phyloP scores from a whole-genome alignment of 2,888 invertebrate species.

The Brachyptera putata region DNA sequence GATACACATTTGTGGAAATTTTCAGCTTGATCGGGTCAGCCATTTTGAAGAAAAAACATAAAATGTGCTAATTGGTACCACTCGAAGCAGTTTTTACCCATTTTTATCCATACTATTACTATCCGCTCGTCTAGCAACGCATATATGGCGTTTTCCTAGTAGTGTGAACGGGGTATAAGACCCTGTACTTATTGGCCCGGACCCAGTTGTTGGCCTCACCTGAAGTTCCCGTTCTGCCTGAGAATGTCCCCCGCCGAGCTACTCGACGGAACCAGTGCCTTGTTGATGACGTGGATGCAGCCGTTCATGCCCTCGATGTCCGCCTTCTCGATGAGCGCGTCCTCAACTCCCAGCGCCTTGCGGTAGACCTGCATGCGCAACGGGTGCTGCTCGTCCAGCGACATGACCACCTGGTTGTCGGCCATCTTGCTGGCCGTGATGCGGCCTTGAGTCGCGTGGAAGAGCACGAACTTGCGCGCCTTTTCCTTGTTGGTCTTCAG shows the following conservation, averaged over 20 bases:
- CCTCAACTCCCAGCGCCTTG: slow-evolving; percentile 47
- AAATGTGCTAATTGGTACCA: too few species aligned
- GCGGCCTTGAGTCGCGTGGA: slow-evolving; percentile 45
- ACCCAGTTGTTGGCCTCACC: slow-evolving; percentile 41
- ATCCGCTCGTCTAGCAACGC: too few species aligned
- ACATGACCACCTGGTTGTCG: slow-evolving; percentile 44
- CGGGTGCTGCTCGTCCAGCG: slow-evolving; percentile 44
- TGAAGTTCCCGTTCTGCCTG: slow-evolving; percentile 44
- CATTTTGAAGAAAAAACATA: too few species aligned
- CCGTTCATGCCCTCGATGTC: slow-evolving; percentile 48
- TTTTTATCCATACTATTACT: too few species aligned
- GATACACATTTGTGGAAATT: too few species aligned
- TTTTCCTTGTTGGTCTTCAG: slow-evolving; percentile 40
- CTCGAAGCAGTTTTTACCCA: too few species aligned
- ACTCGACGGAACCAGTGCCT: slow-evolving; percentile 46
- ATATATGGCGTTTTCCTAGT: too few species aligned
- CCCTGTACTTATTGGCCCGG: too few species aligned
- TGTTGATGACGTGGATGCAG: slow-evolving; percentile 48
- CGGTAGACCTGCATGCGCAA: slow-evolving; percentile 47
- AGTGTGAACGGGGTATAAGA: too few species aligned
- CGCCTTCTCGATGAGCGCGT: slow-evolving; percentile 44
- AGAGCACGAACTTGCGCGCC: slow-evolving; percentile 44
- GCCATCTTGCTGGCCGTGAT: slow-evolving; percentile 44
- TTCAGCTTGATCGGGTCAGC: too few species aligned
- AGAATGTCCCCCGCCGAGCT: slow-evolving; percentile 44